A percentile compares a stretch with the other conserved stretches of the same genome.
phyloP scores from a whole-genome alignment of 2,888 invertebrate species.

The Eupithecia tripunctaria region DNA sequence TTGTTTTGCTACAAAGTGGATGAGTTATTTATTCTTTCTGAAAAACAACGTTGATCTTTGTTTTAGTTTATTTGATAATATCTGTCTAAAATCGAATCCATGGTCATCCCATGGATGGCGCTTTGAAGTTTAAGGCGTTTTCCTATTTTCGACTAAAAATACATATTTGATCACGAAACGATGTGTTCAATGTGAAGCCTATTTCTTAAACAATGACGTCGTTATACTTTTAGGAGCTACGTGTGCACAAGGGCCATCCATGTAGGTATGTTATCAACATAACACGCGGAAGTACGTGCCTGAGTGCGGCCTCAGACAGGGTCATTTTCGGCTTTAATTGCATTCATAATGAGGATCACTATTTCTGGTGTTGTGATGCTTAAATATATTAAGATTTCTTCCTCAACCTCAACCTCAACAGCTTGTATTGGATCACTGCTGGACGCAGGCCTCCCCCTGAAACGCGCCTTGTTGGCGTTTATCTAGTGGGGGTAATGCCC shows the following conservation, averaged over 20 bases:
- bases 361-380: constrained; percentile 14
- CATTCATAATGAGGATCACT: constrained; percentile 19
- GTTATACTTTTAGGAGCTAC: background rate
- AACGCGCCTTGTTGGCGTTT: too few relatives aligned
- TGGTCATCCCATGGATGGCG: background rate
- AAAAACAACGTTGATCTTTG: background rate
- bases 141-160: background rate
- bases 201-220: background rate
- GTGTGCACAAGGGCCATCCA: background rate
- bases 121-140: background rate
- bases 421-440: too few relatives aligned
- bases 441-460: too few relatives aligned
- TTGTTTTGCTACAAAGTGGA: background rate
- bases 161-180: too few relatives aligned
- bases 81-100: background rate
- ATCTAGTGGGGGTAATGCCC: too few relatives aligned
- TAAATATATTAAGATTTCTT: background rate
- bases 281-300: constrained; percentile 54
- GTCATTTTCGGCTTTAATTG: constrained; percentile 43
- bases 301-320: constrained; percentile 52
- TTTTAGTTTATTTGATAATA: background rate
- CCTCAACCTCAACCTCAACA: too few relatives aligned
- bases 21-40: background rate
- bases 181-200: background rate
- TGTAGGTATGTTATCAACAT: background rate